A percentile compares a stretch with the other conserved stretches of the same genome.
Evolutionary conservation across 2,113 vertebrate species (phyloP).

Genomic region (Chaenogobius annularis): DNA sequence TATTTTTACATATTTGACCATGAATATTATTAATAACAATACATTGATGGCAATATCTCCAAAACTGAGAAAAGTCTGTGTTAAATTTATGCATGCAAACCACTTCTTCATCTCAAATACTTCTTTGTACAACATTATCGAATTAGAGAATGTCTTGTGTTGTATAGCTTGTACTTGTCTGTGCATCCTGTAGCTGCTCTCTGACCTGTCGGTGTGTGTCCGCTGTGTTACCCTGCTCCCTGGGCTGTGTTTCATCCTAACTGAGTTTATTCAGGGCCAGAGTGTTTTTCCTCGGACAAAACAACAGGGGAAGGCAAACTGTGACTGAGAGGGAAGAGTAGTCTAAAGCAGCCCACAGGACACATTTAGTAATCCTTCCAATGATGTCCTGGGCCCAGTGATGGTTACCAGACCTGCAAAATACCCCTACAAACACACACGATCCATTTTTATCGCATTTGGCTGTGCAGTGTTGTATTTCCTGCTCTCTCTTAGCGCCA

Average conservation of each 20-base stretch:
- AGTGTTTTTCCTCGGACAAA: slow-evolving; percentile 66
- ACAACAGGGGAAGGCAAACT: slow-evolving; percentile 41
- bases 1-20: too few relatives aligned
- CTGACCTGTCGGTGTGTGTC: slow-evolving; percentile 17
- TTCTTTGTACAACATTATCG: too few relatives aligned
- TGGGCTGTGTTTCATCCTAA: slow-evolving; percentile 69
- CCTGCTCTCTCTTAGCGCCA: slow-evolving; percentile 95
- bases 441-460: slow-evolving; percentile 99
- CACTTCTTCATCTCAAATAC: not conserved
- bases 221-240: slow-evolving; percentile 31
- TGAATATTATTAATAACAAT: too few relatives aligned
- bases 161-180: not conserved
- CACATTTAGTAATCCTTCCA: slow-evolving; percentile 88
- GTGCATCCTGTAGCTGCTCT: not conserved
- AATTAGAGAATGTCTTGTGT: not conserved
- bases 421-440: slow-evolving; percentile 84
- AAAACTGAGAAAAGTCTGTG: too few relatives aligned
- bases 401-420: slow-evolving; percentile 91
- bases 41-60: too few relatives aligned
- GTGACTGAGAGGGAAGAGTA: slow-evolving; percentile 29
- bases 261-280: slow-evolving; percentile 76
- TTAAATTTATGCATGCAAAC: not conserved
- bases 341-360: slow-evolving; percentile 85
- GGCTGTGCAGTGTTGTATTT: slow-evolving; percentile 94
- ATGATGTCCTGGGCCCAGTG: slow-evolving; percentile 86